Percentiles rank a stretch among this genome's conserved stretches.
phyloP scores from a whole-genome alignment of 2,888 invertebrate genomes.

The Cantharis nigra region DNA sequence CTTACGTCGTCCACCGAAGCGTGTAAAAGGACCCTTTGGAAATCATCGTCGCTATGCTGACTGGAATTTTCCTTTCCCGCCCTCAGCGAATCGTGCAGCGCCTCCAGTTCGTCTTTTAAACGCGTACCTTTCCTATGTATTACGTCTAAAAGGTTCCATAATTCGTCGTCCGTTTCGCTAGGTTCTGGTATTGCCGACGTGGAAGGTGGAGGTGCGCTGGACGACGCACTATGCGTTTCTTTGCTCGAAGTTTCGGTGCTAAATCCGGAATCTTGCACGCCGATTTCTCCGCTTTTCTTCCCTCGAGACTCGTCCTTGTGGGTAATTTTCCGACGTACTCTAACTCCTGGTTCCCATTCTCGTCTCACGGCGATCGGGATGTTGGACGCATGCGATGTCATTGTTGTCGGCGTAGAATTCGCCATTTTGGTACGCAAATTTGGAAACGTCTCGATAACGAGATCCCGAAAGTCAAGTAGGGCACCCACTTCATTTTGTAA shows the following conservation, averaged over 20 bases:
- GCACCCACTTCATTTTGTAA: constrained; percentile 93
- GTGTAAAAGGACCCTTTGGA: constrained; percentile 49
- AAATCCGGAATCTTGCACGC: constrained; percentile 84
- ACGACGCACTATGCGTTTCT: constrained; percentile 75
- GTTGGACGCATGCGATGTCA: constrained; percentile 56
- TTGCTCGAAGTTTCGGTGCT: constrained; percentile 87
- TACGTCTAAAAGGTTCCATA: constrained; percentile 84
- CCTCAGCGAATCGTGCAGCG: constrained; percentile 63
- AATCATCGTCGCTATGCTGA: constrained; percentile 44
- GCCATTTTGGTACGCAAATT: constrained; percentile 87
- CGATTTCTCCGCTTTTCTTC: constrained; percentile 62
- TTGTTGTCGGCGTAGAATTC: constrained; percentile 55
- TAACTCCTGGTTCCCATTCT: constrained; percentile 83
- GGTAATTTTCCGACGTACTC: constrained; percentile 63
- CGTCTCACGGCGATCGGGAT: constrained; percentile 62
- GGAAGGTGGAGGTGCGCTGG: constrained; percentile 61
- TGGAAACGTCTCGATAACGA: constrained; percentile 93
- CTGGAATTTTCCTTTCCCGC: constrained; percentile 32
- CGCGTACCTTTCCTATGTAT: constrained; percentile 78
- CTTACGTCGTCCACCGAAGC: constrained; percentile 62
- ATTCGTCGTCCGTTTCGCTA: constrained; percentile 74
- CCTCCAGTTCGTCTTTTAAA: constrained; percentile 63
- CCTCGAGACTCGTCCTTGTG: constrained; percentile 44
- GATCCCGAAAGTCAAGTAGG: constrained; percentile 87
- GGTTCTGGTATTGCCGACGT: constrained; percentile 46